These are phyloP conservation scores for Decapterus maruadsi DNA, from an alignment of 2,797 vertebrate species.

Conservation along the genomic window DNA sequence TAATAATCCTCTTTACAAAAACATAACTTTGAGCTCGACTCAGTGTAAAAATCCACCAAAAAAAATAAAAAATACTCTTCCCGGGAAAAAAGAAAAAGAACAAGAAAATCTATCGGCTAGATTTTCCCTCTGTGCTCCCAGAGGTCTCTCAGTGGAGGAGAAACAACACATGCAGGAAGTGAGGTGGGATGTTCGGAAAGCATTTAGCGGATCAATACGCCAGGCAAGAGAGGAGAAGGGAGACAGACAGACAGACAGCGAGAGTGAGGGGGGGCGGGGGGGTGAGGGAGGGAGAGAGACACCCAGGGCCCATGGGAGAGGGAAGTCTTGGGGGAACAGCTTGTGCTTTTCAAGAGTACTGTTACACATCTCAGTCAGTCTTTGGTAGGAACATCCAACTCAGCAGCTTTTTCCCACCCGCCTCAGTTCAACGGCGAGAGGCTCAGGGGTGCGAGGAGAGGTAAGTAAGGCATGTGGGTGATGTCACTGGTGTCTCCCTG, in stretches of 20 bases:
- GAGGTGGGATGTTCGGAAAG: slow-evolving; percentile 79
- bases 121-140: slow-evolving; percentile 78
- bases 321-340: slow-evolving; percentile 71
- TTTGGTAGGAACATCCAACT: slow-evolving; percentile 69
- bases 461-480: slow-evolving; percentile 54
- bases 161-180: slow-evolving; percentile 84
- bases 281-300: slow-evolving; percentile 57
- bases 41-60: neutral
- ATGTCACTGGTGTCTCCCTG: slow-evolving; percentile 71
- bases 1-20: slow-evolving; percentile 2
- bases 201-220: slow-evolving; percentile 82
- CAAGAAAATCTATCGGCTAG: slow-evolving; percentile 70
- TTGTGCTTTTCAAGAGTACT: slow-evolving; percentile 81
- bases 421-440: slow-evolving; percentile 32
- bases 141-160: slow-evolving; percentile 73
- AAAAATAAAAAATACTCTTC: slow-evolving; percentile 1
- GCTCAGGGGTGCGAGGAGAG: slow-evolving; percentile 40
- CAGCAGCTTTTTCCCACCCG: slow-evolving; percentile 72
- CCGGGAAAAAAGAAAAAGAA: slow-evolving; percentile 27
- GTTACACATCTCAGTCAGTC: slow-evolving; percentile 76
- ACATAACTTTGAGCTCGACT: neutral
- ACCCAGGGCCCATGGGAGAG: slow-evolving; percentile 75
- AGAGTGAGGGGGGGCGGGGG: slow-evolving; percentile 17
- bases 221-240: slow-evolving; percentile 69
- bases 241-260: slow-evolving; percentile 63